These are phyloP conservation scores for Deroplatys truncata DNA, from an alignment of 2,888 invertebrate species.

Conservation along the genomic window DNA sequence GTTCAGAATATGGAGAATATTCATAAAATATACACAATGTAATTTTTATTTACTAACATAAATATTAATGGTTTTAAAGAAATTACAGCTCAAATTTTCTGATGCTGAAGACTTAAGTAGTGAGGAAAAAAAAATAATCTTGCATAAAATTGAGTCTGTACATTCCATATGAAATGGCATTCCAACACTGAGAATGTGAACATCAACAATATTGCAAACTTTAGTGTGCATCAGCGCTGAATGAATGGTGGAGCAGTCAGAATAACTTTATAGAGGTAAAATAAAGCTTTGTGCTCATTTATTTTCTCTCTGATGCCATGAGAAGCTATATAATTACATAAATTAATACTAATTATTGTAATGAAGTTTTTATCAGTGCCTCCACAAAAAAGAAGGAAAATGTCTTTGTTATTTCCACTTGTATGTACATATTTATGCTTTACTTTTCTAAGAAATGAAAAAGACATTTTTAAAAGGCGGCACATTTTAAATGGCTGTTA, in stretches of 20 bases:
- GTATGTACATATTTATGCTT: constrained; percentile 26
- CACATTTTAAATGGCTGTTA: constrained; percentile 31
- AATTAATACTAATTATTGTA: constrained; percentile 8
- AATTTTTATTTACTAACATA: neutral
- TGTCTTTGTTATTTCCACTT: constrained; percentile 20
- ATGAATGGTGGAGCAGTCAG: neutral
- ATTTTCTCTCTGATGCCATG: constrained; percentile 9
- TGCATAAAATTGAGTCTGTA: neutral
- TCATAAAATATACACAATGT: neutral
- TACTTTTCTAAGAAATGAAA: constrained; percentile 25
- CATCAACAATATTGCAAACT: neutral
- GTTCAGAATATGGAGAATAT: neutral
- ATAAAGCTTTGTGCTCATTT: constrained; percentile 4
- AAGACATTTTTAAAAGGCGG: constrained; percentile 18
- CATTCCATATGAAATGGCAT: constrained; percentile 25
- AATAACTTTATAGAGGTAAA: neutral
- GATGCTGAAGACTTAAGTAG: neutral
- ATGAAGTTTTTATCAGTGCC: constrained; percentile 30
- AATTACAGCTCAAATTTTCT: constrained; percentile 7
- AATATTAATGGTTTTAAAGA: neutral
- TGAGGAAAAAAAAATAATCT: neutral
- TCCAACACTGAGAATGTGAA: neutral
- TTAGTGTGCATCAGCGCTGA: neutral
- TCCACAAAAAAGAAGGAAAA: constrained; percentile 22
- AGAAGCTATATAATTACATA: constrained; percentile 7